Base-by-base conservation (phyloP, 2,113 vertebrate genomes). In the Ia io region DNA sequence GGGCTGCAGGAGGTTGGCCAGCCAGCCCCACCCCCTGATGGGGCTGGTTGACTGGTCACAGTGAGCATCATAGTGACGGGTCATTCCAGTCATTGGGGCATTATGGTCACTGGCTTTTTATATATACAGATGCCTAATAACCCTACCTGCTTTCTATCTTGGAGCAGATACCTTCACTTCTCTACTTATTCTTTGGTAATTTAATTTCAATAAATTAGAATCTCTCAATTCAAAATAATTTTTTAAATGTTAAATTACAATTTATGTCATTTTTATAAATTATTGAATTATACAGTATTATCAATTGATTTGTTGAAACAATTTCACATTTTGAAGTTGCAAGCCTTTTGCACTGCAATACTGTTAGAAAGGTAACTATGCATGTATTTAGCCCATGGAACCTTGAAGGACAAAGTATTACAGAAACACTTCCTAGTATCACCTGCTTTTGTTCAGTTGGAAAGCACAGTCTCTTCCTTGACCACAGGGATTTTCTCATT, bases 151-250 rank as follows among this genome's bases (percentile, higher is more conserved):
- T 67, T 65, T 82, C 28, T 37, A 1, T 77, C n/a, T 86, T 61
- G 30, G 30, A 79, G 23, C 8, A 84, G 32, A 65, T 25, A 65
- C 1, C 22, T 84, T 67, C 35, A 56, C 13, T 92, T 83, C 17
- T 67, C 61, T 49, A 28, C 17, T 89, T 92, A 86, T 92, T n/a
- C 42, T 59, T 80, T 84, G 18, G 59, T 80, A 63, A 95, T 77
- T 49, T 91, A 65, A 87, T 77, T 82, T 85, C 22, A 91, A 84
- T 71, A 84, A 70, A 71, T 73, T 74, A 88, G 28, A 84, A 51
- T 61, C 44, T 91, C n/a, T 61, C 22, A 70, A 84, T 74, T 90
- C 70, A 90, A 95, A 88, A 40, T 44, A 42, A 78, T 49, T 18
- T 47, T 74, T 88, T 77, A 85, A 93, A 88, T 51, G 16, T 70